These are phyloP conservation scores for Eupithecia tripunctaria DNA, from an alignment of 2,888 invertebrate species.

Conservation along the genomic window DNA sequence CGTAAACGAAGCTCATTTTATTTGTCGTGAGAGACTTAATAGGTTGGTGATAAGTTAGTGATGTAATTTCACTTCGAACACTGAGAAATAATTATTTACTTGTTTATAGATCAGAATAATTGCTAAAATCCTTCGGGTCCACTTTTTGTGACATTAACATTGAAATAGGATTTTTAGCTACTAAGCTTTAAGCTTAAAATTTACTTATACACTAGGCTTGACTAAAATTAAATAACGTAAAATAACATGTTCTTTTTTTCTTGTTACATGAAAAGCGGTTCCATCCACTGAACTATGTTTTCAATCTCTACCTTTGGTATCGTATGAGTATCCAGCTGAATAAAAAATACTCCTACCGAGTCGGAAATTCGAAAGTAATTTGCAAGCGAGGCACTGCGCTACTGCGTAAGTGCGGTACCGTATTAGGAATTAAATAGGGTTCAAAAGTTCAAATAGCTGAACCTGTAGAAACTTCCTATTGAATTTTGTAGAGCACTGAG, in stretches of 20 bases:
- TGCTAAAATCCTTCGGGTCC: not conserved
- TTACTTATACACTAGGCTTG: not conserved
- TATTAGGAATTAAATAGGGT: constrained; percentile 38
- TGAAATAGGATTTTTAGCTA: not conserved
- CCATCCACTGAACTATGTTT: not conserved
- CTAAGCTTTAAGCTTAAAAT: not conserved
- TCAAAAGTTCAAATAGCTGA: constrained; percentile 36
- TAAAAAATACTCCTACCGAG: not conserved
- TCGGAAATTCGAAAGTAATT: constrained; percentile 6
- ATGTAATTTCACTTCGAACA: not conserved
- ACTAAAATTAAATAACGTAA: not conserved
- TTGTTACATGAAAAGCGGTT: not conserved
- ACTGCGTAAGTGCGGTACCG: constrained; percentile 35
- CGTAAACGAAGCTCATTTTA: constrained; percentile 35
- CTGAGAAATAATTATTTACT: not conserved
- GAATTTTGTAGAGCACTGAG: constrained; percentile 18
- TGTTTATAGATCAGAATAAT: not conserved
- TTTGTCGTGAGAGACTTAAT: constrained; percentile 30
- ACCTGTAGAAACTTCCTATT: constrained; percentile 32
- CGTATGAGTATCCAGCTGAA: not conserved
- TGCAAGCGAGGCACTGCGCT: constrained; percentile 6
- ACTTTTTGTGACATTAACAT: not conserved
- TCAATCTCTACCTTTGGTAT: not conserved
- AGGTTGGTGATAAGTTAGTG: constrained; percentile 5
- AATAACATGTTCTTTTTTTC: not conserved